These are phyloP conservation scores for Mixornis gularis DNA, from an alignment of 2,113 vertebrate genomes.

Conservation along the genomic window DNA sequence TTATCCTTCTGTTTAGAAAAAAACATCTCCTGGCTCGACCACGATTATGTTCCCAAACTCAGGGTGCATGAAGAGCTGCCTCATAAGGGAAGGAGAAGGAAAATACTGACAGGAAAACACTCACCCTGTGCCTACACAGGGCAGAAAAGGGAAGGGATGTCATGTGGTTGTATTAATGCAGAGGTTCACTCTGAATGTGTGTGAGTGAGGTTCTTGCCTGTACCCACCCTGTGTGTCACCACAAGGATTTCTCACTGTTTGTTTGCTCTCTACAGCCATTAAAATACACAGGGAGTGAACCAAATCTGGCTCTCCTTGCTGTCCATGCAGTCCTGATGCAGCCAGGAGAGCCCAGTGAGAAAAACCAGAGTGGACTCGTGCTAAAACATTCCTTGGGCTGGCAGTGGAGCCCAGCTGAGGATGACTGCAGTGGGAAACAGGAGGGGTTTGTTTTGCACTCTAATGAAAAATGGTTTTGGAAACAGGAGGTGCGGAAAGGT, in stretches of 20 bases:
- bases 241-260: not conserved
- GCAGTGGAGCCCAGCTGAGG: not conserved
- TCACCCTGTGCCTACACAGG: not conserved
- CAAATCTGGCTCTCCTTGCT: not conserved
- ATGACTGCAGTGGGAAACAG: not conserved
- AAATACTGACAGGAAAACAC: not conserved
- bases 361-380: not conserved
- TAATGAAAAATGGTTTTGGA: not conserved
- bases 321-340: not conserved
- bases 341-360: not conserved
- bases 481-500: not conserved
- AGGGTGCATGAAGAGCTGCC: not conserved
- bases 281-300: not conserved
- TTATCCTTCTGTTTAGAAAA: not conserved
- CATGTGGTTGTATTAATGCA: not conserved
- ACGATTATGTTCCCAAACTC: not conserved
- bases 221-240: not conserved
- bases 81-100: not conserved
- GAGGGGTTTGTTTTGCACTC: not conserved
- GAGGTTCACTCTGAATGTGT: not conserved
- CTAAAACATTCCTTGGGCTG: not conserved
- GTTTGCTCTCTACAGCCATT: not conserved
- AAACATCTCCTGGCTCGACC: not conserved
- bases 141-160: not conserved
- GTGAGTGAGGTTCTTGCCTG: not conserved